Evolutionary conservation across 1,140 invertebrate genomes (phyloP), one percentile per base, ranked within the genome.

Genomic region (Archivesica marissinica): DNA sequence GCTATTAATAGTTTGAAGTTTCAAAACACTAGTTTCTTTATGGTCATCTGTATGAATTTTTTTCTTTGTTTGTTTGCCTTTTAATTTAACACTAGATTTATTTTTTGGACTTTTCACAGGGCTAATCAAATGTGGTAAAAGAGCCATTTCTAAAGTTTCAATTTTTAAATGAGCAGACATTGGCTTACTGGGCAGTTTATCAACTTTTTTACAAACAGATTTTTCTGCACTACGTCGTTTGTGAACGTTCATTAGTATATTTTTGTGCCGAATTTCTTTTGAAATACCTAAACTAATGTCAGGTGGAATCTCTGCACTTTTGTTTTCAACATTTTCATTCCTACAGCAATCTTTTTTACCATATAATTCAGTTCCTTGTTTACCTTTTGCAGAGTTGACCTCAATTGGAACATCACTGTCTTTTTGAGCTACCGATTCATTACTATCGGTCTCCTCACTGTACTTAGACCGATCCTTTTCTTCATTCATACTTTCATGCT

Each of bases 71-170:
- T 70, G 17, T 70, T 70, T 39, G 47, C 1, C 30, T 44, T 70
- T 41, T 23, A 70, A 23, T 44, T 28, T 70, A n/a, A 17, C n/a
- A 20, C 20, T 50, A 50, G 9, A 11, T 11, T 44, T 1, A 44
- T 23, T 70, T 44, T 47, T 70, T n/a, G 50, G 50, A 39, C 50
- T 52, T 76, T 59, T 76, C n/a, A 76, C 33, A 13, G 74, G 74
- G 39, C 74, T 76, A 38, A 76, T 76, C 38, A 76, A 56, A 23
- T 23, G 35, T 28, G 74, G 52, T 59, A 76, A 33, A 17, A 20
- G 23, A 23, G 41, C 56, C 74, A 76, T 3, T 39, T 56, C 35
- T 39, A 76, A 76, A 35, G 30, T 56, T n/a, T 59, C 74, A 35
- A 52, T 17, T n/a, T 50, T 50, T 3, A 50, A 33, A 0, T 50